A percentile compares a stretch with the other conserved stretches of the same genome.
Conservation (phyloP, 1,140 invertebrate species). For the Lucilia cuprina region DNA sequence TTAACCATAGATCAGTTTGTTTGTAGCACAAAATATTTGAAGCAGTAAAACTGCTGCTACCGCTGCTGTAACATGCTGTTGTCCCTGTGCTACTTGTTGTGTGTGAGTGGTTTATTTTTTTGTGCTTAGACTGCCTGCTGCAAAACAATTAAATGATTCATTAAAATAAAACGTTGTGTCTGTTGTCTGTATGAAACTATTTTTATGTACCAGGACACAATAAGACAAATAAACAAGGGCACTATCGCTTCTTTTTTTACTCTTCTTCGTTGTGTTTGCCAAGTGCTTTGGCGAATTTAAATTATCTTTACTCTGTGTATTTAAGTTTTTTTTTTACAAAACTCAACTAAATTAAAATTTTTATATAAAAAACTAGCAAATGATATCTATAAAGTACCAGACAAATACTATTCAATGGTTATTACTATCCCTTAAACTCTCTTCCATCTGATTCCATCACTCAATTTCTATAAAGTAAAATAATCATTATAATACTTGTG, state of each 20-base stretch:
- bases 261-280: no score
- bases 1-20: no score
- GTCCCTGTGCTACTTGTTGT: no score
- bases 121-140: not conserved
- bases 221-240: not conserved
- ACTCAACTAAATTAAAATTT: not conserved
- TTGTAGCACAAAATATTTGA: no score
- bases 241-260: not conserved
- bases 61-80: no score
- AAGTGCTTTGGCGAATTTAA: not conserved
- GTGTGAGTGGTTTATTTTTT: no score
- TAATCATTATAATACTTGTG: not conserved
- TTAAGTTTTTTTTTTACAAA: not conserved
- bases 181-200: not conserved
- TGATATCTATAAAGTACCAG: conserved; percentile 24
- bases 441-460: no score
- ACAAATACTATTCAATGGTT: conserved; percentile 8
- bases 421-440: not conserved
- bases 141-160: conserved; percentile 32
- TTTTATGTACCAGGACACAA: not conserved
- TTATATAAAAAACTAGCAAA: not conserved
- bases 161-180: conserved; percentile 10
- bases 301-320: not conserved
- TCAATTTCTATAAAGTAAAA: not conserved
- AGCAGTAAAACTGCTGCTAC: not conserved